Percentiles rank a stretch among this genome's conserved stretches.
Evolutionary conservation across 2,888 invertebrate species (phyloP).

Genomic region (Raillietiella orientalis): DNA sequence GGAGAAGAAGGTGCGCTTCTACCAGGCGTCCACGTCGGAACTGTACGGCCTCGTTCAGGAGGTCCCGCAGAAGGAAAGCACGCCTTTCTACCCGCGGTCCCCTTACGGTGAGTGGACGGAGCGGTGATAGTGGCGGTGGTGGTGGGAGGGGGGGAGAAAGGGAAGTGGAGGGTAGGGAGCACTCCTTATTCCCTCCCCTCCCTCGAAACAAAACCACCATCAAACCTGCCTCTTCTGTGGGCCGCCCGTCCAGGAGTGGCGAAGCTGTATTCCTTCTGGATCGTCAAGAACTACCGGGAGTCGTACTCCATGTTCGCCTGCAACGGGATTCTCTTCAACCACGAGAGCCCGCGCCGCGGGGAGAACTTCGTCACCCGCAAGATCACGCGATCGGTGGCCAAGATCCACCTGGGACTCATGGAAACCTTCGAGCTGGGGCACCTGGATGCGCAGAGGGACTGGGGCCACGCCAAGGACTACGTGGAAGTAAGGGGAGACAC

Average conservation of each 20-base stretch:
- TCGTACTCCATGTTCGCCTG: conserved; percentile 84
- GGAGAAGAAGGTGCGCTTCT: conserved; percentile 45
- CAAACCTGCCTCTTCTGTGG: background rate
- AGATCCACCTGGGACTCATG: conserved; percentile 61
- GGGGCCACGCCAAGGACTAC: conserved; percentile 92
- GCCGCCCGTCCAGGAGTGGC: conserved; percentile 36
- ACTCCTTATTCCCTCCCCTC: too few species aligned
- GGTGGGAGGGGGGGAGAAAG: too few species aligned
- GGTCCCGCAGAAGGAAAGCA: conserved; percentile 70
- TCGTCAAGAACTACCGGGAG: conserved; percentile 75
- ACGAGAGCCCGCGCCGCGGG: conserved; percentile 75
- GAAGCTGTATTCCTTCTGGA: conserved; percentile 86
- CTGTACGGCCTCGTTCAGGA: conserved; percentile 74
- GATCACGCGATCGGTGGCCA: conserved; percentile 86
- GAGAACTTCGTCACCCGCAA: conserved; percentile 97
- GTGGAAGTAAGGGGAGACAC: conserved; percentile 60
- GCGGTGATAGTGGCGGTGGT: too few species aligned
- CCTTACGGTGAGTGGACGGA: conserved; percentile 63
- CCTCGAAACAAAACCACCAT: too few species aligned
- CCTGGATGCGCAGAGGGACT: conserved; percentile 78
- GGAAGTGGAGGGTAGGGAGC: too few species aligned
- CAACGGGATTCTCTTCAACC: conserved; percentile 85
- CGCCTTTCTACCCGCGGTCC: conserved; percentile 81
- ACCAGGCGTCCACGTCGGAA: conserved; percentile 88
- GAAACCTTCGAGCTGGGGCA: conserved; percentile 67